A percentile compares a stretch with the other conserved stretches of the same genome.
Conservation (phyloP, 2,888 invertebrate species). For the Holacanthella duospinosa region DNA sequence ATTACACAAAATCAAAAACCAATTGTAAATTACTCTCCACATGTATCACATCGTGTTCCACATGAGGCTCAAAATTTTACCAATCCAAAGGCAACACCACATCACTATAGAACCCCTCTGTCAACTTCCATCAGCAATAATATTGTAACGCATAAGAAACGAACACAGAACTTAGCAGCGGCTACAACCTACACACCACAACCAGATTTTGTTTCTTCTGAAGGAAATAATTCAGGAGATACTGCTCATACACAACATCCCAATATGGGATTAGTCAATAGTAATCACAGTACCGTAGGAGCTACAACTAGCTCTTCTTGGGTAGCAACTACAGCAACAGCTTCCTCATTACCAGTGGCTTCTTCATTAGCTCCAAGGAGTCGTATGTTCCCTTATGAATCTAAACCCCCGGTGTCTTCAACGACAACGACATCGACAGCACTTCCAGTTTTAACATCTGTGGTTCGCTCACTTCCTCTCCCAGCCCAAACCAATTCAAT, state of each 20-base stretch:
- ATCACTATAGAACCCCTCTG: background rate
- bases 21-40: background rate
- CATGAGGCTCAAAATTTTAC: background rate
- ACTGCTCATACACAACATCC: background rate
- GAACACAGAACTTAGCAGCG: background rate
- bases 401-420: background rate
- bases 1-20: background rate
- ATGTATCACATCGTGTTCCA: background rate
- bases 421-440: background rate
- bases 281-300: background rate
- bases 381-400: background rate
- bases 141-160: background rate
- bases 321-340: background rate
- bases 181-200: background rate
- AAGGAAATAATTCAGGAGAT: background rate
- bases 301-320: background rate
- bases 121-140: background rate
- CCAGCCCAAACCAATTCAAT: background rate
- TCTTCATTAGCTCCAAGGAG: background rate
- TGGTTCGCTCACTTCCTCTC: too few species aligned
- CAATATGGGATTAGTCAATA: background rate
- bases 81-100: background rate
- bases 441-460: background rate
- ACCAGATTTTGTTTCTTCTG: background rate
- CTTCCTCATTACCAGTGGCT: background rate